Conservation (phyloP, 1,140 invertebrate species). For the Ips typographus region DNA sequence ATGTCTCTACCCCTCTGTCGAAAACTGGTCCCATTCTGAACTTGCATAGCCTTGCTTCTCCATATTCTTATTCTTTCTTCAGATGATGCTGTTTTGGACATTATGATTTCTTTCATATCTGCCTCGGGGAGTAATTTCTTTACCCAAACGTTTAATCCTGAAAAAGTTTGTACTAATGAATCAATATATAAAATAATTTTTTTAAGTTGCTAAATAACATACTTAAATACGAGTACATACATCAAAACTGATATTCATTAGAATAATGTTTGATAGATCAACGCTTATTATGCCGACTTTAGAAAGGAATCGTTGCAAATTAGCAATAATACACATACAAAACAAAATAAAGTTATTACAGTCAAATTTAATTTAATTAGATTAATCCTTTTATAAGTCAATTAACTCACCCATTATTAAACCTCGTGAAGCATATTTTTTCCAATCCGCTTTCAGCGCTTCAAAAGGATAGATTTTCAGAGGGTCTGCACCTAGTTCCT, state of each 20-base stretch:
- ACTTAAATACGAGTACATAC: too few species aligned
- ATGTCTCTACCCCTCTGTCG: not conserved
- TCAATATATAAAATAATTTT: too few species aligned
- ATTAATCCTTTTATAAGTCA: not conserved
- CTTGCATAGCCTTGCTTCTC: not conserved
- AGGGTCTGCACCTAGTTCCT: constrained; percentile 51
- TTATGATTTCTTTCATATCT: too few species aligned
- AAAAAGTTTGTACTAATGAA: not conserved
- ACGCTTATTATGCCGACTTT: too few species aligned
- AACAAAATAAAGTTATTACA: too few species aligned
- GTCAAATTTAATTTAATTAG: too few species aligned
- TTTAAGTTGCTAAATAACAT: too few species aligned
- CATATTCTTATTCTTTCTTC: not conserved
- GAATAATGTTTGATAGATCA: too few species aligned
- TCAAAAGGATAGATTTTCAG: constrained; percentile 53
- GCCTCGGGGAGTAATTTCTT: not conserved
- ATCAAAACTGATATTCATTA: too few species aligned
- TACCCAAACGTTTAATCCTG: constrained; percentile 1
- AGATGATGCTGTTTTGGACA: too few species aligned
- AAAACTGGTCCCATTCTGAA: not conserved
- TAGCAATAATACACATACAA: too few species aligned
- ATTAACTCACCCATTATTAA: not conserved
- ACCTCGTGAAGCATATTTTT: constrained; percentile 40
- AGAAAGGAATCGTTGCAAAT: too few species aligned
- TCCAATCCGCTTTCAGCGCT: constrained; percentile 50